Base-by-base conservation (phyloP, 2,797 vertebrate genomes). In the Argya squamiceps region DNA sequence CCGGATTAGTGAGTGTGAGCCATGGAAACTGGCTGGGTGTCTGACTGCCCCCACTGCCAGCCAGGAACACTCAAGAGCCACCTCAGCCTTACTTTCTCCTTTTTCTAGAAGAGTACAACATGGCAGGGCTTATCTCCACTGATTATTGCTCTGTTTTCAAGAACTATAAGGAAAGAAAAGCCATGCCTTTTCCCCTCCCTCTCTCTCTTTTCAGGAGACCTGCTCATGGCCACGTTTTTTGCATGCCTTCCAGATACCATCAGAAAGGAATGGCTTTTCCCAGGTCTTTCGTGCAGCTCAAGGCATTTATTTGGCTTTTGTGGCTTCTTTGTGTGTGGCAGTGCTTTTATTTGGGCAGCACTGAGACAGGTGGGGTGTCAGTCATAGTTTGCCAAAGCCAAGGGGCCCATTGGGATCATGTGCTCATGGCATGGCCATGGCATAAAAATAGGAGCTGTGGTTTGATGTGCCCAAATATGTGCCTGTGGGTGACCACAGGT, bases 181-280 rank as follows among this genome's bases (percentile, higher is more conserved):
- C 0, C 36, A 22, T 69, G 26, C 1, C 3, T 74, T 70, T 74
- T 56, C 20, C 10, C 18, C 30, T 41, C 36, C 24, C 41, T 41
- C 30, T 24, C 39, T 68, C 13, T 63, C 37, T 65, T 89, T 76
- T 39, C 63, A 65, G 53, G 26, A 75, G 39, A 21, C 30, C 70
- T 69, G 70, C 63, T 92, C 47, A 19, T 55, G 67, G n/a, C 27
- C 59, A 49, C 0, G 18, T 78, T 82, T 95, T 96, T 89, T 73
- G 19, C 63, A 52, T 87, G 59, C 78, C 44, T 94, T 87, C 77
- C 71, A 87, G 91, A 92, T 89, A 79, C 0, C 4, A 89, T 91
- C 92, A 87, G 50, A 91, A 87, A 37, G 56, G 56, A 87, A 84
- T 5, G 11, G 60, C 29, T 87, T 89, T 84, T 89, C 78, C 49